Percentiles rank a stretch among this genome's conserved stretches.
These are phyloP conservation scores for Drosophila setosimentum DNA, from an alignment of 2,888 invertebrate genomes.

Conservation along the genomic window DNA sequence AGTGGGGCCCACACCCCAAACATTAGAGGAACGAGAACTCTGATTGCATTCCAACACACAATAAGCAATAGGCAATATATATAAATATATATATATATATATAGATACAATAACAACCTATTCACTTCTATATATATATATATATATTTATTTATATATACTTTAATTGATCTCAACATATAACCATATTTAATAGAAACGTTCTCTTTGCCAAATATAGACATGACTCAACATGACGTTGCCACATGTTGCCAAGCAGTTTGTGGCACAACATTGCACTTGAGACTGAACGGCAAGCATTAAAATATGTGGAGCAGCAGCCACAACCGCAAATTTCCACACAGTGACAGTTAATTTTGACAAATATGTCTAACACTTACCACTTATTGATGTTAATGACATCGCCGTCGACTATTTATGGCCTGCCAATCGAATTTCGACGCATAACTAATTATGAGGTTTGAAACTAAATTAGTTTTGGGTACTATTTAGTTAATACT, in stretches of 20 bases:
- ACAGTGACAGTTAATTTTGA: conserved; percentile 74
- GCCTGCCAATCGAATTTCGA: conserved; percentile 64
- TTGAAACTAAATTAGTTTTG: conserved; percentile 65
- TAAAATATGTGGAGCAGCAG: conserved; percentile 12
- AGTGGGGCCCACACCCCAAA: background rate
- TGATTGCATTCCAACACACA: background rate
- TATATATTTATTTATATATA: background rate
- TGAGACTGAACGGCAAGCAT: background rate
- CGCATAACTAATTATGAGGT: conserved; percentile 78
- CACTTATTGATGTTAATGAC: conserved; percentile 70
- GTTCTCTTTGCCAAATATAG: background rate
- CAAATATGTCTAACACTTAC: conserved; percentile 69
- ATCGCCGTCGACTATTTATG: conserved; percentile 34
- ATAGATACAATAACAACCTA: background rate
- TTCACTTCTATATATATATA: background rate
- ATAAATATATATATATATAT: background rate
- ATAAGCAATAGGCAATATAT: background rate
- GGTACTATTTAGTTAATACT: conserved; percentile 49
- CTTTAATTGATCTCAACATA: background rate
- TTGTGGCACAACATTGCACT: background rate
- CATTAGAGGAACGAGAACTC: background rate
- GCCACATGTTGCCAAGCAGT: conserved; percentile 30
- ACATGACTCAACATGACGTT: background rate
- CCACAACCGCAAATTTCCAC: conserved; percentile 62
- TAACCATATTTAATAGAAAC: background rate